Percentiles rank a stretch among this genome's conserved stretches.
Evolutionary conservation across 1,140 invertebrate species (phyloP).

Genomic region (Akabosia matsudoensis): DNA sequence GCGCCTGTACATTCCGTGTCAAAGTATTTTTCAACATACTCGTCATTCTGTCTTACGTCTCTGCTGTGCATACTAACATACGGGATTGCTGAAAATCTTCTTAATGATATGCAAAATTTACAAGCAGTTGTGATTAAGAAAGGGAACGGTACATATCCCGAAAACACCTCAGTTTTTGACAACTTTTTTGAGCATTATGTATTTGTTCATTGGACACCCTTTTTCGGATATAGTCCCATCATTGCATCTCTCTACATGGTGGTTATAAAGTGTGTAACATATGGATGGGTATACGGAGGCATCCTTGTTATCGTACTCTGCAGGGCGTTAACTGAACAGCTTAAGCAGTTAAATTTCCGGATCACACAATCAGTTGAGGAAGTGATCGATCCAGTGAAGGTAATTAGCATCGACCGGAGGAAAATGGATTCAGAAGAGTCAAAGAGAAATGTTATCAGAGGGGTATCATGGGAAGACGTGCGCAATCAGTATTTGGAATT

Average conservation of each 20-base stretch:
- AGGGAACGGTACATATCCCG: not conserved
- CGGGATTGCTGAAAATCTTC: not conserved
- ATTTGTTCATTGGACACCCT: not conserved
- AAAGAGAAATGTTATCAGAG: not conserved
- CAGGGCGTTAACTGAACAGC: not conserved
- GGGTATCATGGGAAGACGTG: not conserved
- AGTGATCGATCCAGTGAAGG: not conserved
- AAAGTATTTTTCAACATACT: not conserved
- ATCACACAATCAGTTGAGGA: not conserved
- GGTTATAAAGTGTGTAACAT: not conserved
- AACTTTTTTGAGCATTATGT: not conserved
- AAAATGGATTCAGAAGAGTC: not conserved
- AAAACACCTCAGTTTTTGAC: not conserved
- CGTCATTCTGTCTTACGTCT: not conserved
- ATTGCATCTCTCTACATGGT: not conserved
- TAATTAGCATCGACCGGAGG: not conserved
- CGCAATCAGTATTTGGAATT: not conserved
- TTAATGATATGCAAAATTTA: not conserved
- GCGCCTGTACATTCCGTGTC: not conserved
- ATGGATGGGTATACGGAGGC: not conserved
- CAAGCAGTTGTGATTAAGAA: not conserved
- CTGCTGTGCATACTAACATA: not conserved
- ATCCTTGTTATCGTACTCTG: not conserved
- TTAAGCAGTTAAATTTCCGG: not conserved
- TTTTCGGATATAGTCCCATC: not conserved